Percentiles rank a stretch among this genome's conserved stretches.
Evolutionary conservation across 2,888 invertebrate species (phyloP).

Genomic region (Polydrusus cervinus): DNA sequence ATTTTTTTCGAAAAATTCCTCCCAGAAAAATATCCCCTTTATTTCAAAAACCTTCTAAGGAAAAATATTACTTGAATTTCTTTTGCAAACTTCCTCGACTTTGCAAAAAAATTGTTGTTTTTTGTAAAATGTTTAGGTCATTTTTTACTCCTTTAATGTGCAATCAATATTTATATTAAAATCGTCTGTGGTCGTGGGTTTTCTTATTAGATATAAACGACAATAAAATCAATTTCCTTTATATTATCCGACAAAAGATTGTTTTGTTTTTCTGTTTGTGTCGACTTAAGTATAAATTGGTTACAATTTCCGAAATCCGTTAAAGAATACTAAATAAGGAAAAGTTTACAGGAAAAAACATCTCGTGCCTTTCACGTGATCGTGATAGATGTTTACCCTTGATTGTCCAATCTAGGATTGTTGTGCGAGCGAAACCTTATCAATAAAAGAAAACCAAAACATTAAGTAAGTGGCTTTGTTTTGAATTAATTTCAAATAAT

Average conservation of each 20-base stretch:
- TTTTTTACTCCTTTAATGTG: no score
- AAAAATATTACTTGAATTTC: no score
- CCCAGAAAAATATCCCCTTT: no score
- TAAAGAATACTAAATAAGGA: neutral
- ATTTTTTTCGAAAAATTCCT: no score
- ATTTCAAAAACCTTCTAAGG: no score
- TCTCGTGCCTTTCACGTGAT: constrained; percentile 1
- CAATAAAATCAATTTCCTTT: no score
- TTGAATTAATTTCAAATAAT: neutral
- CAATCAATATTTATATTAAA: no score
- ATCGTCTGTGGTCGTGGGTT: no score
- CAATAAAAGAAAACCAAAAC: neutral
- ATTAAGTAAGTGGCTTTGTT: neutral
- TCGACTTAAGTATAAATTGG: neutral
- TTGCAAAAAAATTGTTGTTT: no score
- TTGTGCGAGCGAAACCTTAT: constrained; percentile 4
- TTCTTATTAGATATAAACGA: no score
- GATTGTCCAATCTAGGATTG: neutral
- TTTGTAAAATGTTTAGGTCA: no score
- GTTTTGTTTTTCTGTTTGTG: neutral
- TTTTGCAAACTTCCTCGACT: no score
- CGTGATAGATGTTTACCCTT: constrained; percentile 5
- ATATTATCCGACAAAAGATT: neutral
- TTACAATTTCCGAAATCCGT: neutral
- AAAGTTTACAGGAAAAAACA: neutral